A percentile compares a stretch with the other conserved stretches of the same genome.
These are phyloP conservation scores for Gymnothorax reevesii DNA, from an alignment of 2,797 vertebrate genomes.

Conservation along the genomic window DNA sequence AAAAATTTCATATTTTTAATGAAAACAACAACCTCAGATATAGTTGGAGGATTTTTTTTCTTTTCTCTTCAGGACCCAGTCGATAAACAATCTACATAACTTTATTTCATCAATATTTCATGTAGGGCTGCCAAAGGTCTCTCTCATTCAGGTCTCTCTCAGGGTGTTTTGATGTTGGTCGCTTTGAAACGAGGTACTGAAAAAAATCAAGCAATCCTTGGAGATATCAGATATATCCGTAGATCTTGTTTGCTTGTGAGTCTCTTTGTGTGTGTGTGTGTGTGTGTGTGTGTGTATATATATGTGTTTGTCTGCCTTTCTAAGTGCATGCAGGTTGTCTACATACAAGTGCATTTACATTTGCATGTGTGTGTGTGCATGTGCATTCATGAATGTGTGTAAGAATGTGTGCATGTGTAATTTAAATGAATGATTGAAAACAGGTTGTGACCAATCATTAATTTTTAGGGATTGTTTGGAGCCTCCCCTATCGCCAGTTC, in stretches of 20 bases:
- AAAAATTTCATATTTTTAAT: slow-evolving; percentile 63
- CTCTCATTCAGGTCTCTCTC: slow-evolving; percentile 68
- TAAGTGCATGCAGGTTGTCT: slow-evolving; percentile 19
- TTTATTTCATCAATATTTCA: slow-evolving; percentile 88
- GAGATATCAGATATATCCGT: slow-evolving; percentile 41
- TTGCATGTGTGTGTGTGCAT: too few species aligned
- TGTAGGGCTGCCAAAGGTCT: slow-evolving; percentile 77
- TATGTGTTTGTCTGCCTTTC: background rate
- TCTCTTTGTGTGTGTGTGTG: slow-evolving; percentile 7
- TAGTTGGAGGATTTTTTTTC: slow-evolving; percentile 16
- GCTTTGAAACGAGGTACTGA: slow-evolving; percentile 79
- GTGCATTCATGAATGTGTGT: too few species aligned
- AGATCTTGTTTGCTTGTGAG: slow-evolving; percentile 19
- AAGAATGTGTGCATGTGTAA: background rate
- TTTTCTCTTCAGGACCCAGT: slow-evolving; percentile 63
- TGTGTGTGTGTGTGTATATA: background rate
- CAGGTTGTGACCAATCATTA: too few species aligned
- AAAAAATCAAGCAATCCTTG: slow-evolving; percentile 68
- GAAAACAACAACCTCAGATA: slow-evolving; percentile 46
- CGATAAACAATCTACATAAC: slow-evolving; percentile 88
- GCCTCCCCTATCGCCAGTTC: too few species aligned
- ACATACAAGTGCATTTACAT: background rate
- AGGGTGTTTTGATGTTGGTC: slow-evolving; percentile 71
- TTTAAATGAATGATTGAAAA: too few species aligned
- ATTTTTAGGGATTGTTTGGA: too few species aligned